Percentiles rank a stretch among this genome's conserved stretches.
phyloP scores from a whole-genome alignment of 2,797 vertebrate species.

The Gastrophryne carolinensis region DNA sequence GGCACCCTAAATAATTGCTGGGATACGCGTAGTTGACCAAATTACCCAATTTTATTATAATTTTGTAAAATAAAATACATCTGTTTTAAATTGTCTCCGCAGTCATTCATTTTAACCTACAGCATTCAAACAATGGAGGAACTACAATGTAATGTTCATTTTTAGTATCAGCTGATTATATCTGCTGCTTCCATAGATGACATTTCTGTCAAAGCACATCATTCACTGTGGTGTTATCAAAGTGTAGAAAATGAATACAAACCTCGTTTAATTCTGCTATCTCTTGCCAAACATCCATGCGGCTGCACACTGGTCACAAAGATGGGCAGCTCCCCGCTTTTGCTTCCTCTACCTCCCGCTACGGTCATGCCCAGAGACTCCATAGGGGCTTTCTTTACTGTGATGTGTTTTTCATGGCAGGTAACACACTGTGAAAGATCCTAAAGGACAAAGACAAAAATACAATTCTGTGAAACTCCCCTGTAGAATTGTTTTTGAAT shows the following conservation, averaged over 20 bases:
- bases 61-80: too few species aligned
- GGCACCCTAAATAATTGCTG: too few species aligned
- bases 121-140: neutral
- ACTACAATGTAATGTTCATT: neutral
- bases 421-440: conserved; percentile 92
- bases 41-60: too few species aligned
- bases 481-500: too few species aligned
- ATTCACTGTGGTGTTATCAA: neutral
- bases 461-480: too few species aligned
- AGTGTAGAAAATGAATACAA: conserved; percentile 41
- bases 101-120: neutral
- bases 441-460: conserved; percentile 65
- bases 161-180: neutral
- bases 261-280: conserved; percentile 95
- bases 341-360: conserved; percentile 93
- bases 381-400: conserved; percentile 91
- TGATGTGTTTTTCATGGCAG: conserved; percentile 97
- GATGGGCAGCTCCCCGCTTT: conserved; percentile 95
- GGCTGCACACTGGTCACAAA: conserved; percentile 97
- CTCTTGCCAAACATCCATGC: conserved; percentile 92
- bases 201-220: neutral
- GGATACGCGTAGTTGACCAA: too few species aligned
- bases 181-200: neutral
- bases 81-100: neutral
- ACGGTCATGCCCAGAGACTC: conserved; percentile 98